Percentiles rank a stretch among this genome's conserved stretches.
These are phyloP conservation scores for Trachops cirrhosus DNA, from an alignment of 2,797 vertebrate genomes.

Conservation along the genomic window DNA sequence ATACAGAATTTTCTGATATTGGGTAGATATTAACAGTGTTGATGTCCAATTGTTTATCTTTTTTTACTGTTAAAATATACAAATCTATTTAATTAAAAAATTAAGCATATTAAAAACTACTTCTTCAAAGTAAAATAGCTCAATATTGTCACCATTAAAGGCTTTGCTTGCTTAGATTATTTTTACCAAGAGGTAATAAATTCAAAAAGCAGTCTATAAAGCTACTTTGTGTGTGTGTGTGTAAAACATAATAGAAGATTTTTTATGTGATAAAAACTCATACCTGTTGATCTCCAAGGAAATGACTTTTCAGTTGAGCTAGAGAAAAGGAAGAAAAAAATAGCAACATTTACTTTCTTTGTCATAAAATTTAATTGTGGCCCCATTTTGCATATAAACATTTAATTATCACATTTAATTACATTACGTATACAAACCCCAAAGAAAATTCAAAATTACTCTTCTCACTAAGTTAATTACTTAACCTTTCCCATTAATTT, in stretches of 20 bases:
- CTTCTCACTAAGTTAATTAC: background rate
- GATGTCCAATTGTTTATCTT: background rate
- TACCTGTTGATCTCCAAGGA: slow-evolving; percentile 98
- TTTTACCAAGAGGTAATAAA: slow-evolving; percentile 24
- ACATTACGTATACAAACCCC: background rate
- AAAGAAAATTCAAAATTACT: background rate
- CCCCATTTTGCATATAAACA: slow-evolving; percentile 10
- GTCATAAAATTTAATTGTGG: slow-evolving; percentile 55
- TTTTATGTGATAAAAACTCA: slow-evolving; percentile 60
- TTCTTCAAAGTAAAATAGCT: background rate
- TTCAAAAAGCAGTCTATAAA: slow-evolving; percentile 15
- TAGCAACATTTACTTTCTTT: slow-evolving; percentile 52
- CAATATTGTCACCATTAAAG: slow-evolving; percentile 13
- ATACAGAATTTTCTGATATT: background rate
- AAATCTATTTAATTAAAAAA: background rate
- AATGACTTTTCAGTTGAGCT: slow-evolving; percentile 99
- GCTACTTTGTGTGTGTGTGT: background rate
- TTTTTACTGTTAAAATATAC: background rate
- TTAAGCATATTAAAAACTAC: background rate
- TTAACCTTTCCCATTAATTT: background rate
- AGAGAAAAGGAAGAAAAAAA: slow-evolving; percentile 74
- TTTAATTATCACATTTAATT: slow-evolving; percentile 57
- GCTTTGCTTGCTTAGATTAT: background rate
- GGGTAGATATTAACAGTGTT: background rate
- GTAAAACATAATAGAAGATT: background rate